Evolutionary conservation across 2,797 vertebrate species (phyloP), one percentile per base, ranked within the genome.

Genomic region (Hybognathus amarus): DNA sequence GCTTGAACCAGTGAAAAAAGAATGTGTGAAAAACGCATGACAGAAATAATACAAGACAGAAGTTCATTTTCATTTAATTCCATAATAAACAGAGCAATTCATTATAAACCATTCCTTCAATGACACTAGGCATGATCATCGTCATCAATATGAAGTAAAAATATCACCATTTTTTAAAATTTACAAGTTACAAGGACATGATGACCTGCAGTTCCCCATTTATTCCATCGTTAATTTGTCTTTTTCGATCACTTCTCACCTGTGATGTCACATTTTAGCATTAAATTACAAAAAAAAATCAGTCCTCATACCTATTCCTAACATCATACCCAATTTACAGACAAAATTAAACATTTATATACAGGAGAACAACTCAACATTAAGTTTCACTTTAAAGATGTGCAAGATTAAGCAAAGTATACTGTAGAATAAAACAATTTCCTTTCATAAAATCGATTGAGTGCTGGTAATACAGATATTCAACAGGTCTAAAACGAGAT

Each of bases 91-190:
- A 95, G 94, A 95, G 94, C 96, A 96, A 97, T 96, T 96, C 95
- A 96, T 98, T 98, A 99, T 97, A 98, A 98, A 98, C 97, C 97
- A 95, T 96, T 97, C 95, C 96, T 97, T 96, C 95, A 97, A 96
- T 98, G 96, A 98, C 96, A 98, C 96, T 96, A 96, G 96, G 95
- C 96, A 97, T 97, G 96, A 97, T 96, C 93, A 96, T 96, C 93
- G 9, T 66, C 80, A 93, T 96, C 96, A 97, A 97, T 97, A 95
- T 96, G 96, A 97, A 97, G 96, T 98, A 99, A 96, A 98, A 99
- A 98, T 96, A 95, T 97, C 96, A 96, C 95, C 93, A 92, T 95
- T 96, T 97, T 75, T 97, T 96, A 91, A 92, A 98, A 99, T 98
- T 92, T 97, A 98, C 97, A 98, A 94, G 94, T 96, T 96, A 96